phyloP scores from a whole-genome alignment of 2,113 vertebrate genomes.

The Phalacrocorax aristotelis region DNA sequence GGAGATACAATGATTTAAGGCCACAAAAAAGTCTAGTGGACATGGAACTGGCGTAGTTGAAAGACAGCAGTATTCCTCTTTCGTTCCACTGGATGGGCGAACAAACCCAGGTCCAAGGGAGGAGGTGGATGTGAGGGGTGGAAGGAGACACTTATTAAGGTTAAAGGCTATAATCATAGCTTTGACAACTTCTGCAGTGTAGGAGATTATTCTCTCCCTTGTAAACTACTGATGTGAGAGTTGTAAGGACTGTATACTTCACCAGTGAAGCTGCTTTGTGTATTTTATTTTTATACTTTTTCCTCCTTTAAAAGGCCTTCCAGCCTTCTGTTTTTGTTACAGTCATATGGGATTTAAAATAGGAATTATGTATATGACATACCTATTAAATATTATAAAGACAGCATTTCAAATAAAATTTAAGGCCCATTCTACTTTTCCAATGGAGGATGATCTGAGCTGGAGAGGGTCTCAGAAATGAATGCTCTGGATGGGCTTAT shows the following conservation, averaged over 20 bases:
- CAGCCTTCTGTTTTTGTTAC: not conserved
- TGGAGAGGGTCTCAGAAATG: not conserved
- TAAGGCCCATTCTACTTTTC: not conserved
- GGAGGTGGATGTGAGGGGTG: not conserved
- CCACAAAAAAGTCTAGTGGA: not conserved
- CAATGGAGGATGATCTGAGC: not conserved
- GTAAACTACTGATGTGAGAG: not conserved
- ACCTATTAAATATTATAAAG: not conserved
- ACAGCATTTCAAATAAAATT: not conserved
- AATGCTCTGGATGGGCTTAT: not conserved
- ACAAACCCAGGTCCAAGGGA: not conserved
- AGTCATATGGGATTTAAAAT: not conserved
- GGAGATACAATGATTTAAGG: not conserved
- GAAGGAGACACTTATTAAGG: not conserved
- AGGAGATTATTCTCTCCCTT: not conserved
- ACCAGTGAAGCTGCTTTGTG: not conserved
- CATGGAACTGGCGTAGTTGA: rapidly evolving
- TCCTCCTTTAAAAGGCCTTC: not conserved
- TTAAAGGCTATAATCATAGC: not conserved
- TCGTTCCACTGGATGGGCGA: not conserved
- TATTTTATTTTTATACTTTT: not conserved
- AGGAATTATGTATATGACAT: not conserved
- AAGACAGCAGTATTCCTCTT: not conserved
- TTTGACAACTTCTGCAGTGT: not conserved
- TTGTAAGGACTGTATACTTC: not conserved